Percentiles rank a stretch among this genome's conserved stretches.
Conservation (phyloP, 2,888 invertebrate species). For the Nomada ferruginata region DNA sequence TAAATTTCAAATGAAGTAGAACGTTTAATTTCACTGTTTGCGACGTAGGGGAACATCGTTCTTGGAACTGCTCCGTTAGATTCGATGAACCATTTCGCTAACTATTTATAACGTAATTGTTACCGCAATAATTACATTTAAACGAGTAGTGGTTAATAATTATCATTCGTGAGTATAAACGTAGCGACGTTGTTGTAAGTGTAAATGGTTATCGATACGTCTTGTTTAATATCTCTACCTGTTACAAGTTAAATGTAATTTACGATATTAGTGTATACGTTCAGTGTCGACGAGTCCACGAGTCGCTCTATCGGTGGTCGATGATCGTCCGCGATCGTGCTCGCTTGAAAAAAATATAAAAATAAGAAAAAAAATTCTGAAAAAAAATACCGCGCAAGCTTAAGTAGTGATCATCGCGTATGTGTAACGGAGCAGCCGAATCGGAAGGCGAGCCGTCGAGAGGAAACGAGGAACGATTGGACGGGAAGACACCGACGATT, state of each 20-base stretch:
- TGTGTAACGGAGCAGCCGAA: constrained; percentile 48
- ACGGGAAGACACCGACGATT: constrained; percentile 26
- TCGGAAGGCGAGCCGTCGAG: constrained; percentile 38
- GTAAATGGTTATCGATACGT: constrained; percentile 38
- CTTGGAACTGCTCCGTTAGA: constrained; percentile 15
- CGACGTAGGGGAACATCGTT: neutral
- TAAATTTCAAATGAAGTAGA: neutral
- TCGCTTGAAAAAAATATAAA: constrained; percentile 31
- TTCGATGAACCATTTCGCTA: constrained; percentile 4
- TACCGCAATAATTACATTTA: constrained; percentile 43
- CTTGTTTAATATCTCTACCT: constrained; percentile 50
- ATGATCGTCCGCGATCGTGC: constrained; percentile 64
- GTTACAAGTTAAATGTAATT: constrained; percentile 47
- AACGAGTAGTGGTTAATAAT: constrained; percentile 36
- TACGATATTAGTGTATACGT: constrained; percentile 19
- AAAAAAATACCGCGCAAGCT: constrained; percentile 55
- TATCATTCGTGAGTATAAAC: constrained; percentile 37
- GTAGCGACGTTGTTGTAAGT: constrained; percentile 44
- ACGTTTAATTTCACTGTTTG: constrained; percentile 5
- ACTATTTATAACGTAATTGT: constrained; percentile 37
- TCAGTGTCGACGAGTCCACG: constrained; percentile 4
- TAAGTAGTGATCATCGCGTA: constrained; percentile 59
- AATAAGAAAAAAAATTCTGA: constrained; percentile 1
- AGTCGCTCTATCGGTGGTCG: constrained; percentile 1
- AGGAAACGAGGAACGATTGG: constrained; percentile 33